A percentile compares a stretch with the other conserved stretches of the same genome.
Evolutionary conservation across 64 coral and sea anemone species (phyloP).

Genomic region (Stichodactyla helianthus): DNA sequence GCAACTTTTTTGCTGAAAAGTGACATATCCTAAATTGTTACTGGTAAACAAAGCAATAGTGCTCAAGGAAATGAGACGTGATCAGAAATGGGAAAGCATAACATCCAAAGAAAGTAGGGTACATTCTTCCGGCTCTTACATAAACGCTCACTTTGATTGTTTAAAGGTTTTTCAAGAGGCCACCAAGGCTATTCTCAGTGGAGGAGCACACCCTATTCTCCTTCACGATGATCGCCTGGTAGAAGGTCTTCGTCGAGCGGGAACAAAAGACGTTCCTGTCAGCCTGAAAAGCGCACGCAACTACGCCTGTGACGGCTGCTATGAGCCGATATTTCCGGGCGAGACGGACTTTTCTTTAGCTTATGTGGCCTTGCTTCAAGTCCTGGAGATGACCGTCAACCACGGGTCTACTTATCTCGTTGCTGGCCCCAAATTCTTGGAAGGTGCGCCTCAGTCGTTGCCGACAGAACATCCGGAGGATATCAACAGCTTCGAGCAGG

Average conservation of each 20-base stretch:
- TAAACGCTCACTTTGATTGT: neutral
- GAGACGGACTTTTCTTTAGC: slow-evolving; percentile 57
- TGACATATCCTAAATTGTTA: no score
- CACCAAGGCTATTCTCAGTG: slow-evolving; percentile 61
- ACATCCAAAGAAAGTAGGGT: no score
- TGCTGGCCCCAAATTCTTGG: slow-evolving; percentile 41
- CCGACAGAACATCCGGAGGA: slow-evolving; percentile 56
- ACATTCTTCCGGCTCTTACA: neutral
- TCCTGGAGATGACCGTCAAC: slow-evolving; percentile 66
- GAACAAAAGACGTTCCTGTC: slow-evolving; percentile 27
- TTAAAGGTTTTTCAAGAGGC: slow-evolving; percentile 47
- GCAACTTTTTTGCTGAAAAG: no score
- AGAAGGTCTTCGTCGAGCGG: slow-evolving; percentile 24
- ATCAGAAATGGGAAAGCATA: no score
- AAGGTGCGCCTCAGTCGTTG: slow-evolving; percentile 62
- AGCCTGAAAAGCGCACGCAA: slow-evolving; percentile 50
- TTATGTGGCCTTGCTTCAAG: slow-evolving; percentile 47
- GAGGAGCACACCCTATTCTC: slow-evolving; percentile 73
- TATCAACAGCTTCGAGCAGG: slow-evolving; percentile 68
- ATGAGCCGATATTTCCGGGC: slow-evolving; percentile 64
- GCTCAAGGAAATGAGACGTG: no score
- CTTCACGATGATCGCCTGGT: slow-evolving; percentile 62
- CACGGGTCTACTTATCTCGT: slow-evolving; percentile 47
- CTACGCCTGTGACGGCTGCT: slow-evolving; percentile 67
- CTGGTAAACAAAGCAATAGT: no score